phyloP scores from a whole-genome alignment of 2,888 invertebrate species.

The Miltochrista miniata region DNA sequence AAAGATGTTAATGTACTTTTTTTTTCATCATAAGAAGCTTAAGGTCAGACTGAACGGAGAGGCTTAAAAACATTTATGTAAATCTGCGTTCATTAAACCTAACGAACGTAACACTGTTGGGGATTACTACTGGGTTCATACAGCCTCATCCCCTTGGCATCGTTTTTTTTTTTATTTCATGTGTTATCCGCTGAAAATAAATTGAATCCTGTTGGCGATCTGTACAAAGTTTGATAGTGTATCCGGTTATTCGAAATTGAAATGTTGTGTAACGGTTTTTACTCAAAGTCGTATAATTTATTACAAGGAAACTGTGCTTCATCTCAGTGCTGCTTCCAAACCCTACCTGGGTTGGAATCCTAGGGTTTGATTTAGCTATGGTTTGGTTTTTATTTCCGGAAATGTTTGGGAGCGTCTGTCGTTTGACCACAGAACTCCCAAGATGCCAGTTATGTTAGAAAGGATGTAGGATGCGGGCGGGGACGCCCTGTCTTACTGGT shows the following conservation, averaged over 20 bases:
- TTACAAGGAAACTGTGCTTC: too few species aligned
- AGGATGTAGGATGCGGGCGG: too few species aligned
- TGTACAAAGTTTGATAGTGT: constrained; percentile 4
- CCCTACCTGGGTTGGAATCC: too few species aligned
- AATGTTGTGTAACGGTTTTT: too few species aligned
- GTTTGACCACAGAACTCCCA: too few species aligned
- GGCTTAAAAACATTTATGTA: constrained; percentile 61
- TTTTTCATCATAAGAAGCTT: constrained; percentile 39
- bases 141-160: constrained; percentile 26
- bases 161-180: constrained; percentile 17
- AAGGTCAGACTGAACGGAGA: constrained; percentile 32
- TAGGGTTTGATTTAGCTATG: too few species aligned
- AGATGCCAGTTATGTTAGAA: too few species aligned
- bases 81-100: constrained; percentile 63
- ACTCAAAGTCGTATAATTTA: too few species aligned
- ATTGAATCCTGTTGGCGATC: constrained; percentile 10
- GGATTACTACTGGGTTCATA: constrained; percentile 47
- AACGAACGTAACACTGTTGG: constrained; percentile 53
- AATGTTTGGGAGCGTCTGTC: too few species aligned
- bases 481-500: too few species aligned
- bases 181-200: constrained; percentile 14
- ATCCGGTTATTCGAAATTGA: constrained; percentile 1
- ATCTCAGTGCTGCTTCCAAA: too few species aligned
- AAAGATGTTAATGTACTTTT: constrained; percentile 20
- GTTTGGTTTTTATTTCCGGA: too few species aligned